Percentiles rank a stretch among this genome's conserved stretches.
Conservation (phyloP, 2,888 invertebrate species). For the Bhutanitis thaidina region DNA sequence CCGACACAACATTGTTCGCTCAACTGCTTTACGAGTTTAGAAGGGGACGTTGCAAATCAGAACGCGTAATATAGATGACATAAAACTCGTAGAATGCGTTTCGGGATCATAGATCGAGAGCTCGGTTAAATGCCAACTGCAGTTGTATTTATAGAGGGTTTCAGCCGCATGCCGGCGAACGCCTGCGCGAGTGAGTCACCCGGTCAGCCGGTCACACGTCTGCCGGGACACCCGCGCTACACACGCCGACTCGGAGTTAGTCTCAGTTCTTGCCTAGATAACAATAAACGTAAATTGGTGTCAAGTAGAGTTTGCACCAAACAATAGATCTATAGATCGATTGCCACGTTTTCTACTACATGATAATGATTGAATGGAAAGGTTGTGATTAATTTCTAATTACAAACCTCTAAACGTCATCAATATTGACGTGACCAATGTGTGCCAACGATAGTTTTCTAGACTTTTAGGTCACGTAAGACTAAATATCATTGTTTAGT, state of each 20-base stretch:
- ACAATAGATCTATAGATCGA: not conserved
- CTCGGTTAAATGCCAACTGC: constrained; percentile 72
- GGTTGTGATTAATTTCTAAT: constrained; percentile 14
- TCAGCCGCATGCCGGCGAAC: constrained; percentile 42
- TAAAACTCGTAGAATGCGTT: constrained; percentile 45
- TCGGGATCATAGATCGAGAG: constrained; percentile 63
- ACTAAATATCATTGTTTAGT: constrained; percentile 39
- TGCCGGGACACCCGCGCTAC: constrained; percentile 61
- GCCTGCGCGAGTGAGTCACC: constrained; percentile 54
- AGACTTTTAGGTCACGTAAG: constrained; percentile 51
- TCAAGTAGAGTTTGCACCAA: constrained; percentile 10
- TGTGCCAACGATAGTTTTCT: constrained; percentile 35
- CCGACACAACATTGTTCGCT: constrained; percentile 13
- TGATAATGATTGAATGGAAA: constrained; percentile 6
- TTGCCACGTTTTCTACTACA: not conserved
- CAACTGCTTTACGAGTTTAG: constrained; percentile 19
- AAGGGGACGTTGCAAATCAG: constrained; percentile 29
- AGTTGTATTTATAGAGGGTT: constrained; percentile 63
- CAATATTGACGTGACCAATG: constrained; percentile 28
- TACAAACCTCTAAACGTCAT: constrained; percentile 22
- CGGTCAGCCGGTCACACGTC: constrained; percentile 63
- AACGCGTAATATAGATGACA: constrained; percentile 31
- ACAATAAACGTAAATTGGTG: constrained; percentile 4
- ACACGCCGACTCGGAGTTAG: constrained; percentile 7
- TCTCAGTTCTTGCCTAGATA: not conserved